Evolutionary conservation across 2,113 vertebrate genomes (phyloP), one percentile per base, ranked within the genome.

Genomic region (Engraulis encrasicolus): DNA sequence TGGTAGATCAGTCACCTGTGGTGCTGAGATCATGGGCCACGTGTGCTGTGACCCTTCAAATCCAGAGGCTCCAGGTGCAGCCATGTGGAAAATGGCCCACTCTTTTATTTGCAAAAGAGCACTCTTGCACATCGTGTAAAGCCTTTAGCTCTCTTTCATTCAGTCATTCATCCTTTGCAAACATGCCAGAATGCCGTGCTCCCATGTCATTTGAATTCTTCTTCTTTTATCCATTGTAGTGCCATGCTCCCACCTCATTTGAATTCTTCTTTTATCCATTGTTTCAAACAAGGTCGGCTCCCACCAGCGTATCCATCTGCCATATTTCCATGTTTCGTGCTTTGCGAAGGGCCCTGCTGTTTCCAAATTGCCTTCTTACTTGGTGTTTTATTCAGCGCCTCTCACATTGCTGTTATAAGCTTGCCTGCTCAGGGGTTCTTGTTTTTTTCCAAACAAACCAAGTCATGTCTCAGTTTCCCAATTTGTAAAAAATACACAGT

Each of bases 401-500:
- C 31, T 74, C 2, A n/a, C n/a, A 31, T 31, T 71, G 20, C n/a
- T 27, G 66, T 34, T 14, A 34, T 34, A 74, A 74, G 2, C 12
- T 27, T 27, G 58, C 66, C n/a, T 15, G 18, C 52, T 58, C 18
- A 27, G 6, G 31, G 2, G 15, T 74, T 5, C 31, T 74, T 15
- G 12, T 74, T 34, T 34, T 31, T 74, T 12, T n/a, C n/a, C n/a
- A n/a, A n/a, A n/a, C n/a, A n/a, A 74, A 34, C 66, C 27, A 23
- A 74, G 27, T 15, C 66, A 17, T 74, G 66, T 74, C 27, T 14
- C 23, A 17, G 31, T 3, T 5, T 74, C 2, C 66, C 66, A 74
- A 74, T 74, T 36, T 74, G 66, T 74, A 34, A 74, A 31, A 74
- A 74, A 34, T 74, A 74, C n/a, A n/a, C n/a, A n/a, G n/a, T n/a